phyloP scores from a whole-genome alignment of 2,797 vertebrate genomes.

The Enteromius fasciolatus region DNA sequence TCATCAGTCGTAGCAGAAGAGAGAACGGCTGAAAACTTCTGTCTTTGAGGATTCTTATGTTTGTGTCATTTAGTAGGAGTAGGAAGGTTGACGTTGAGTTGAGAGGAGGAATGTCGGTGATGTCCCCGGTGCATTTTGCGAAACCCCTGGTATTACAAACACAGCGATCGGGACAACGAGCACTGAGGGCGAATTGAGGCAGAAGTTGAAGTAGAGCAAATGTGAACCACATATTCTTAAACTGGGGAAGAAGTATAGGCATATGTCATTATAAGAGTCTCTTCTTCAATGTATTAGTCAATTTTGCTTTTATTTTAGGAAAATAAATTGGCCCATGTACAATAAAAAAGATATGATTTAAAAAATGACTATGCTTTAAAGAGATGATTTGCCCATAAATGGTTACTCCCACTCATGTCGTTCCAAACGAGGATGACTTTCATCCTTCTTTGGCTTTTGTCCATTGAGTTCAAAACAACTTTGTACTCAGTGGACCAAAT shows the following conservation, averaged over 20 bases:
- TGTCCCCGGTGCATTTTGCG: conserved; percentile 60
- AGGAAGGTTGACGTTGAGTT: conserved; percentile 61
- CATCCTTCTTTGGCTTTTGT: not conserved
- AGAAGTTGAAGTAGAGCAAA: conserved; percentile 59
- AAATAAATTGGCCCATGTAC: not conserved
- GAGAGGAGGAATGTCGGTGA: conserved; percentile 66
- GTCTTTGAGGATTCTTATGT: conserved; percentile 67
- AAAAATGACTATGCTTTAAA: not conserved
- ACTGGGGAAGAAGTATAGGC: conserved; percentile 25
- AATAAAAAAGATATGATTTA: not conserved
- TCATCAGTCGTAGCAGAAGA: conserved; percentile 75
- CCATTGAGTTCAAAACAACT: not conserved
- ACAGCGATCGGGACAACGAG: conserved; percentile 67
- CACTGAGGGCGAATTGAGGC: conserved; percentile 38
- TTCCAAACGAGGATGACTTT: not conserved
- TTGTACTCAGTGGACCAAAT: not conserved
- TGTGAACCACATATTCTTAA: conserved; percentile 54
- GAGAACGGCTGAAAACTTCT: conserved; percentile 72
- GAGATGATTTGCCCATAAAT: not conserved
- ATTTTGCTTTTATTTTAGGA: not conserved
- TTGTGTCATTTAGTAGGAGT: conserved; percentile 70
- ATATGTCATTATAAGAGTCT: conserved; percentile 5
- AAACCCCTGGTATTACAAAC: not conserved
- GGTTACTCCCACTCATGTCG: not conserved
- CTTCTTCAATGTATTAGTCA: not conserved